Percentiles rank a stretch among this genome's conserved stretches.
Conservation (phyloP, 1,140 invertebrate species). For the Megalopta genalis region DNA sequence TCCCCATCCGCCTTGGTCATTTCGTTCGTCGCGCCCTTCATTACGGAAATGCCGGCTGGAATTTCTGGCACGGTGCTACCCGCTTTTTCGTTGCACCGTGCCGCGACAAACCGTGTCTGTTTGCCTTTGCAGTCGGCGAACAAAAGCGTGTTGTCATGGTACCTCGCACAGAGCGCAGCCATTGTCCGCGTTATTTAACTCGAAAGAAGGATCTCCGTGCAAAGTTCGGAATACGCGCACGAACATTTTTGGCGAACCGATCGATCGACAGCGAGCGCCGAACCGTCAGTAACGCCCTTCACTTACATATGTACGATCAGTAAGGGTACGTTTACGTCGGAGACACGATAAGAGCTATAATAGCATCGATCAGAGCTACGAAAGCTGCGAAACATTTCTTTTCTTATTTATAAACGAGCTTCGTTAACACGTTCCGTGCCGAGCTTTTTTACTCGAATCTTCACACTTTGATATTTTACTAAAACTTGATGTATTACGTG, state of each 20-base stretch:
- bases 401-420: no score
- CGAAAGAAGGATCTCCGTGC: not conserved
- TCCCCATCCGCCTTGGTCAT: not conserved
- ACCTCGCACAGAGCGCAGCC: not conserved
- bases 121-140: not conserved
- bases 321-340: no score
- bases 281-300: no score
- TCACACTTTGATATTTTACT: no score
- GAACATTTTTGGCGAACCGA: not conserved
- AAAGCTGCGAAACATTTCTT: no score
- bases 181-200: not conserved
- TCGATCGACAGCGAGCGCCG: not conserved
- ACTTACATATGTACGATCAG: no score
- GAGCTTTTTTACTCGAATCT: no score
- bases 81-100: not conserved
- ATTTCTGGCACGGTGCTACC: no score
- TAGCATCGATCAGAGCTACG: no score
- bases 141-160: not conserved
- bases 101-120: not conserved
- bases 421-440: no score
- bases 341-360: no score
- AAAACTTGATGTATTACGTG: no score
- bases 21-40: conserved; percentile 10
- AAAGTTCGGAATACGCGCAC: not conserved
- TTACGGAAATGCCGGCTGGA: not conserved